Evolutionary conservation across 2,888 invertebrate genomes (phyloP), one percentile per base, ranked within the genome.

Genomic region (Apamea monoglypha): DNA sequence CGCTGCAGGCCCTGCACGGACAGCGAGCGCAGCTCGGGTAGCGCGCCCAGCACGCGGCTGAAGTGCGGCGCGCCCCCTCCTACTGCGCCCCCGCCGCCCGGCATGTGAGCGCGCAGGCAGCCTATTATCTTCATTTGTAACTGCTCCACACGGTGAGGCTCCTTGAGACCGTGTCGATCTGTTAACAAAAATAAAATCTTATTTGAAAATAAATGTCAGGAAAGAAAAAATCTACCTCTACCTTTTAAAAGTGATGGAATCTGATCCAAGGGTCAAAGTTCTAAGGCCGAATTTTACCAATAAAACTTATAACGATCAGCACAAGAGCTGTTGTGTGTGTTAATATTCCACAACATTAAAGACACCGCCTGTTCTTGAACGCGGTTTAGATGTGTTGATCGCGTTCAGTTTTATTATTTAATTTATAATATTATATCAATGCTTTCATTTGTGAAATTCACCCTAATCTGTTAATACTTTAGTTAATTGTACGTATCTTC

Each of bases 91-190:
- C 89, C 99, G 96, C 90, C 99, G 98, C 94, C 98, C 36, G 99
- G 99, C 93, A 99, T 99, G 97, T 99, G 99, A 92, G 99, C 99
- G 68, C 99, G 98, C 81, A 99, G 97, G 82, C 99, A 99, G 84
- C 99, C 98, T 91, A 99, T 99, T 92, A 99, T 98, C 96, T 99
- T 99, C 98, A 99, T 99, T 95, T 99, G 99, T 32, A 99, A 97
- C 91, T 98, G 99, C 94, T 99, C 99, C 89, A 99, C 98, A 90
- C 98, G 98, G 93, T 98, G 98, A 1, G 99, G 98, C 92, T 99
- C 99, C 92, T 98, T 98, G 88, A 99, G 96, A 69, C 99, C 99
- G 93, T 99, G 99, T 47, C 99, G 98, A 95, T 99, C 99, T 99
- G 97, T 68, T 94, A 94, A 89, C 80, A 88, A 92, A 84, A 87